Conservation (phyloP, 2,797 vertebrate genomes). For the Yasuhikotakia modesta region DNA sequence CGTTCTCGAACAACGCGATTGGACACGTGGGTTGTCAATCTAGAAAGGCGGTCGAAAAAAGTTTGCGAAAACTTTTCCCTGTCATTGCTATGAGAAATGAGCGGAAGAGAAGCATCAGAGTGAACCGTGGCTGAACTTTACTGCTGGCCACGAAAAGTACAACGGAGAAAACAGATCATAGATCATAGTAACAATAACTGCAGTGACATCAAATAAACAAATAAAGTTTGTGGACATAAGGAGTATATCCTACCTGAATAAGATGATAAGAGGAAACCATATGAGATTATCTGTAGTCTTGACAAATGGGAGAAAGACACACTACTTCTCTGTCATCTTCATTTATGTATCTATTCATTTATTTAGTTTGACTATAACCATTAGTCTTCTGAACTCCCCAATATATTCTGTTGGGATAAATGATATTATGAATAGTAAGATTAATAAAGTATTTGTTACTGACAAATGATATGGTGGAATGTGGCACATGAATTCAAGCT, state of each 20-base stretch:
- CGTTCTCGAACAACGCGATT: slow-evolving; percentile 56
- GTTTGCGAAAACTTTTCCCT: slow-evolving; percentile 61
- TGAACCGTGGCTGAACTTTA: slow-evolving; percentile 35
- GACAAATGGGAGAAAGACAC: too few species aligned
- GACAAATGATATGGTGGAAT: too few species aligned
- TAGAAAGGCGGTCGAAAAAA: slow-evolving; percentile 56
- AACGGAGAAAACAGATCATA: neutral
- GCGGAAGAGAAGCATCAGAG: neutral
- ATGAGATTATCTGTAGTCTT: too few species aligned
- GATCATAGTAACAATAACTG: too few species aligned
- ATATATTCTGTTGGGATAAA: too few species aligned
- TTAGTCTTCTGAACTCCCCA: neutral
- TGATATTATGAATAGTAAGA: too few species aligned
- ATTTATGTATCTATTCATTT: neutral
- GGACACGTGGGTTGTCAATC: slow-evolving; percentile 69
- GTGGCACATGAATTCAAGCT: neutral
- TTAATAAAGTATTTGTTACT: too few species aligned
- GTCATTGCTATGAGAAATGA: slow-evolving; percentile 9
- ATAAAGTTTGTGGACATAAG: too few species aligned
- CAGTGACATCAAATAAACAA: too few species aligned
- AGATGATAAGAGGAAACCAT: too few species aligned
- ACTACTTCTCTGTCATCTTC: too few species aligned
- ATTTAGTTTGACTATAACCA: neutral
- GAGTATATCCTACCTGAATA: too few species aligned
- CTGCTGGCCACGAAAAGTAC: neutral